Base-by-base conservation (phyloP, 2,888 invertebrate genomes). In the Choristoneura rosaceana region DNA sequence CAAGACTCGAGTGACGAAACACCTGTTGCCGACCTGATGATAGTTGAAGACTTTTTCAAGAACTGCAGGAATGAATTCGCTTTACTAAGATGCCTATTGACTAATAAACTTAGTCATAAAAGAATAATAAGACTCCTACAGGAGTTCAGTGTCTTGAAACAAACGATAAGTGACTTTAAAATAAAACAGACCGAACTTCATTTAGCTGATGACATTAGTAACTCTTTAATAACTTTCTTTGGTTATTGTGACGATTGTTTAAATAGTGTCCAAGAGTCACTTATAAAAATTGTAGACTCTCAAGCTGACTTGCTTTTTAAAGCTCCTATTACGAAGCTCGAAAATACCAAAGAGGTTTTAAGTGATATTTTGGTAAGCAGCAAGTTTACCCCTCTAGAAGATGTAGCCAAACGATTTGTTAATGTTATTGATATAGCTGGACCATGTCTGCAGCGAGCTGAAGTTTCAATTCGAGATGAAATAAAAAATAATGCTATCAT, bases 71-170 rank as follows among this genome's bases (percentile, higher is more conserved):
- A 83, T 75, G 86, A 90, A 79, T 90, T 92, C 74, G 84, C 85
- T 0, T 83, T 92, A 71, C 76, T 93, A 52, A 80, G 84, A 58
- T 85, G 82, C 71, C 81, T 92, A 10, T 82, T 91, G 61, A 80
- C 82, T 41, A 90, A 91, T 76, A 80, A 82, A 60, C 76, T 86
- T 5, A 89, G 81, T 69, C 87, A 88, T 73, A 93, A 91, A 73
- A 88, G 86, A 81, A 75, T 92, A 14, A 90, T 93, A 69, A 82
- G 92, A 74, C 79, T 93, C 43, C 76, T 92, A 33, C 90, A 92
- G 80, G 89, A 92, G 77, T 91, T 90, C 76, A 83, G 74, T 66
- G 81, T 80, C 12, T 75, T 93, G 4, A 82, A 87, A 77, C 80
- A 73, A 63, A 81, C 81, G 3, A 83, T 92, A 9, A 81, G 79